Percentiles rank a stretch among this genome's conserved stretches.
These are phyloP conservation scores for Campoletis raptor DNA, from an alignment of 2,888 invertebrate species.

Conservation along the genomic window DNA sequence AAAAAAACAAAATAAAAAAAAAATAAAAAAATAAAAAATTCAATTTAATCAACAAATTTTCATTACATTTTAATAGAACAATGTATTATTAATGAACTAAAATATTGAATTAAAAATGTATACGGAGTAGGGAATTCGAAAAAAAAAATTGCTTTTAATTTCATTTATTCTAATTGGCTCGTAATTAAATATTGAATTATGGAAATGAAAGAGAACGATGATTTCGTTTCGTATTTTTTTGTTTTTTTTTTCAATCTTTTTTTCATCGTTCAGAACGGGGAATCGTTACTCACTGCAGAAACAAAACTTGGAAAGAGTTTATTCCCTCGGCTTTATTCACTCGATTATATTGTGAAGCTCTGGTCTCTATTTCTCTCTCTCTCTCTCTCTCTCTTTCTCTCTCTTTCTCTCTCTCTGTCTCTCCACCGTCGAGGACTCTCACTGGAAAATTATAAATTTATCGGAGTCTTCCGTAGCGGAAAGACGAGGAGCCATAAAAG, in stretches of 20 bases:
- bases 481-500: slow-evolving; percentile 27
- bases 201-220: slow-evolving; percentile 17
- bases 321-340: slow-evolving; percentile 45
- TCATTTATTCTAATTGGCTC: slow-evolving; percentile 39
- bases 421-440: slow-evolving; percentile 21
- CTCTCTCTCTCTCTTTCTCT: background rate
- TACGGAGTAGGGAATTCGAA: background rate
- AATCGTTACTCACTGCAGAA: slow-evolving; percentile 45
- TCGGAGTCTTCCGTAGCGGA: slow-evolving; percentile 29
- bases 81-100: background rate
- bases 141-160: background rate
- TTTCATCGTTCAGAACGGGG: background rate
- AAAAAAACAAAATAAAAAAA: background rate
- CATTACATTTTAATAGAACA: background rate
- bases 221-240: background rate
- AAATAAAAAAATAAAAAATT: background rate
- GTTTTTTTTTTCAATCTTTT: background rate
- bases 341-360: slow-evolving; percentile 39
- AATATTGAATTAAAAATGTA: background rate
- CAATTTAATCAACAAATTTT: background rate
- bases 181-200: slow-evolving; percentile 44
- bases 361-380: background rate
- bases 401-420: background rate
- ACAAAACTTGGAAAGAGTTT: slow-evolving; percentile 49
- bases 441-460: slow-evolving; percentile 64